Evolutionary conservation across 2,888 invertebrate species (phyloP).

Genomic region (Philereme transversata): DNA sequence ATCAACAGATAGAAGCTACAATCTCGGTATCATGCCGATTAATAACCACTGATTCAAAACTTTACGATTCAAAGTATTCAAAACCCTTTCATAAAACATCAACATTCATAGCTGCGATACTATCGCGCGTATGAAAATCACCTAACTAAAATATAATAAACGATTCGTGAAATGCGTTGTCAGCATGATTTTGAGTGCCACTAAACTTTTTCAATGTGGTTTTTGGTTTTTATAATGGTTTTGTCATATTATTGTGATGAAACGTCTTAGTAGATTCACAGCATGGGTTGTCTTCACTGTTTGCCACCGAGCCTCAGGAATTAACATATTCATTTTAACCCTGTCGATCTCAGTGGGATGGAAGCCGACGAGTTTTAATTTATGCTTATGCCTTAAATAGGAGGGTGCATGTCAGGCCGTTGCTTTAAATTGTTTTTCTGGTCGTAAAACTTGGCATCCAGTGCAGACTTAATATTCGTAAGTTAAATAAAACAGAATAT

Average conservation of each 20-base stretch:
- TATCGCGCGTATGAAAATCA: constrained; percentile 64
- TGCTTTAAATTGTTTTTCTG: constrained; percentile 47
- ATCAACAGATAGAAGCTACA: constrained; percentile 20
- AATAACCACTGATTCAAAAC: constrained; percentile 61
- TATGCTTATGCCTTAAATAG: constrained; percentile 54
- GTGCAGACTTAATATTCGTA: too few relatives aligned
- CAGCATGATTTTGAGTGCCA: constrained; percentile 66
- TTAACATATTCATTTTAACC: constrained; percentile 75
- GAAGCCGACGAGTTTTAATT: constrained; percentile 50
- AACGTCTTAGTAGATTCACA: constrained; percentile 69
- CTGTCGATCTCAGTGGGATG: constrained; percentile 55
- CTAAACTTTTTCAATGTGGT: not conserved
- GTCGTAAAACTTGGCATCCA: too few relatives aligned
- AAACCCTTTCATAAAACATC: constrained; percentile 69
- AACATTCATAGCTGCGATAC: constrained; percentile 71
- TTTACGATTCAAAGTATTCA: constrained; percentile 42
- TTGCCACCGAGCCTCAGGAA: constrained; percentile 65
- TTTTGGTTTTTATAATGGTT: constrained; percentile 56
- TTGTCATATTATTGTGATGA: constrained; percentile 73
- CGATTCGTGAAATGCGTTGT: constrained; percentile 77
- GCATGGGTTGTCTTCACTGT: constrained; percentile 68
- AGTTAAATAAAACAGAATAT: too few relatives aligned
- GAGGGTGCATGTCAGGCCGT: constrained; percentile 50
- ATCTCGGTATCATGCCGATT: constrained; percentile 59
- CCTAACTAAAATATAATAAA: constrained; percentile 74